Evolutionary conservation across 2,888 invertebrate genomes (phyloP).

Genomic region (Glyphotaelius pellucidus): DNA sequence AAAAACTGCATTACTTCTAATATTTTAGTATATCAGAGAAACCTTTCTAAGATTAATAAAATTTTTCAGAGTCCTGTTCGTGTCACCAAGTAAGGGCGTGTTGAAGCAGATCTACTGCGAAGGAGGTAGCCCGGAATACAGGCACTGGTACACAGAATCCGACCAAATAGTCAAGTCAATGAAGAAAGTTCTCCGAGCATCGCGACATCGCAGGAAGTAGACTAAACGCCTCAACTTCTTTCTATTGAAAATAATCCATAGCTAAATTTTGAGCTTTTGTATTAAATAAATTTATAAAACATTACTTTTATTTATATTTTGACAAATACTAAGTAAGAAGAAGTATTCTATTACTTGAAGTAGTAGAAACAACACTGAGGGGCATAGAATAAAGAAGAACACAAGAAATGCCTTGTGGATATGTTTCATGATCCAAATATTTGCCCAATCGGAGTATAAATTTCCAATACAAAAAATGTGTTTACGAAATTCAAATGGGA

Average conservation of each 20-base stretch:
- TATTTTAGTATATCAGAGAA: too few relatives aligned
- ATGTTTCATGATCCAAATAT: too few relatives aligned
- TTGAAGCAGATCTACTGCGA: slow-evolving; percentile 78
- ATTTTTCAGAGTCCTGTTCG: slow-evolving; percentile 78
- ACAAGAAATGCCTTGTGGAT: too few relatives aligned
- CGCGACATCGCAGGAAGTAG: background rate
- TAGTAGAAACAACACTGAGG: too few relatives aligned
- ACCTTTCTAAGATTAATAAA: too few relatives aligned
- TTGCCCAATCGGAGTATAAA: too few relatives aligned
- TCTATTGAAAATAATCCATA: background rate
- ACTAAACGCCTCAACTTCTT: background rate
- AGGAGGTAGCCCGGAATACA: slow-evolving; percentile 78
- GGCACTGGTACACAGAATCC: slow-evolving; percentile 77
- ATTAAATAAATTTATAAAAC: background rate
- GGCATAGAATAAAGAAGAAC: too few relatives aligned
- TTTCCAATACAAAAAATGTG: too few relatives aligned
- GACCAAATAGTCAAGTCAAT: slow-evolving; percentile 77
- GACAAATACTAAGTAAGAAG: too few relatives aligned
- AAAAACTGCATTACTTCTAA: background rate
- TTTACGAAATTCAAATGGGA: too few relatives aligned
- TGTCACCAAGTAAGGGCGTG: slow-evolving; percentile 77
- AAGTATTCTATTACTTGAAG: too few relatives aligned
- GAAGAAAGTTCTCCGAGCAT: slow-evolving; percentile 70
- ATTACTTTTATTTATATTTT: background rate
- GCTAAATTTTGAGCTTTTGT: background rate